A percentile compares a stretch with the other conserved stretches of the same genome.
Evolutionary conservation across 2,113 vertebrate genomes (phyloP).

Genomic region (Xenopus tropicalis): UCB_Xtro_10.0 CM004445.2:54139501-54140000

Average conservation of each 20-base stretch:
- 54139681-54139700: slow-evolving; percentile 19
- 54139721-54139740: slow-evolving; percentile 59
- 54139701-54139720: slow-evolving; percentile 59
- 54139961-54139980: slow-evolving; percentile 11
- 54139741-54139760: slow-evolving; percentile 60
- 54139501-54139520: too few relatives aligned
- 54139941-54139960: background rate
- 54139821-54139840: slow-evolving; percentile 71
- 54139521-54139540: too few relatives aligned
- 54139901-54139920: slow-evolving; percentile 44
- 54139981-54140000: too few relatives aligned
- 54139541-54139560: too few relatives aligned
- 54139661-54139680: too few relatives aligned
- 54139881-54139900: slow-evolving; percentile 53
- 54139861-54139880: slow-evolving; percentile 52
- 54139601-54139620: too few relatives aligned
- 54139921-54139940: too few relatives aligned
- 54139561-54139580: too few relatives aligned
- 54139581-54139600: too few relatives aligned
- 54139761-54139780: slow-evolving; percentile 53
- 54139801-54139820: slow-evolving; percentile 66
- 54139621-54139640: too few relatives aligned
- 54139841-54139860: slow-evolving; percentile 58
- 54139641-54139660: too few relatives aligned
- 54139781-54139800: slow-evolving; percentile 35